Conservation (phyloP, 2,888 invertebrate genomes). For the Agrochola litura region DNA sequence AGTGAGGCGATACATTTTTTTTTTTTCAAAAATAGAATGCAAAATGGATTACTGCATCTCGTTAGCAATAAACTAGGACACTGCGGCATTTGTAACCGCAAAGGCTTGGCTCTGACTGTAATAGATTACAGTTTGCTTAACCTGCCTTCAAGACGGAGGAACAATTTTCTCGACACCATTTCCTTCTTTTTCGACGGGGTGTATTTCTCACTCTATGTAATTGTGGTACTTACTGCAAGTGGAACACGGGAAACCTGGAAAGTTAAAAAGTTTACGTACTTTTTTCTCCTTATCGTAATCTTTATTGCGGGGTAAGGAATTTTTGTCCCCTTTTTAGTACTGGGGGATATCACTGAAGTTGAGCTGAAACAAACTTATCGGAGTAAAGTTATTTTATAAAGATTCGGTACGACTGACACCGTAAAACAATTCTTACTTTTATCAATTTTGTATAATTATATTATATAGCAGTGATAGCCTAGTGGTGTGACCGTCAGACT, state of each 20-base stretch:
- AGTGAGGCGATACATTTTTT: conserved; percentile 30
- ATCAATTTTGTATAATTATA: neutral
- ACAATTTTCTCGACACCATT: conserved; percentile 69
- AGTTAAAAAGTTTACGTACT: conserved; percentile 68
- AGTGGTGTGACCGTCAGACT: no score
- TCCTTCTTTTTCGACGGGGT: conserved; percentile 61
- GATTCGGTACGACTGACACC: conserved; percentile 18
- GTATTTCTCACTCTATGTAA: conserved; percentile 70
- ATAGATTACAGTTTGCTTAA: conserved; percentile 81
- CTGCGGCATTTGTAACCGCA: conserved; percentile 78
- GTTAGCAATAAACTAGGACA: conserved; percentile 76
- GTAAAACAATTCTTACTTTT: conserved; percentile 44
- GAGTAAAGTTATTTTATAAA: conserved; percentile 34
- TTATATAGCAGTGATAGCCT: no score
- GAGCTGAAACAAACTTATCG: conserved; percentile 34
- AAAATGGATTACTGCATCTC: conserved; percentile 74
- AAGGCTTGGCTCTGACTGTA: conserved; percentile 74
- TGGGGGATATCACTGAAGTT: conserved; percentile 36
- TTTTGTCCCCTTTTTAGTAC: conserved; percentile 51
- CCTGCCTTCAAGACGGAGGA: conserved; percentile 71
- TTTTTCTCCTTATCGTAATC: conserved; percentile 68
- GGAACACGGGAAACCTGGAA: conserved; percentile 61
- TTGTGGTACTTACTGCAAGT: conserved; percentile 68
- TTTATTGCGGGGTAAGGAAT: conserved; percentile 65
- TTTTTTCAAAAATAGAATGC: conserved; percentile 67